Evolutionary conservation across 2,113 vertebrate genomes (phyloP).

Genomic region (Ceyx margarethae): DNA sequence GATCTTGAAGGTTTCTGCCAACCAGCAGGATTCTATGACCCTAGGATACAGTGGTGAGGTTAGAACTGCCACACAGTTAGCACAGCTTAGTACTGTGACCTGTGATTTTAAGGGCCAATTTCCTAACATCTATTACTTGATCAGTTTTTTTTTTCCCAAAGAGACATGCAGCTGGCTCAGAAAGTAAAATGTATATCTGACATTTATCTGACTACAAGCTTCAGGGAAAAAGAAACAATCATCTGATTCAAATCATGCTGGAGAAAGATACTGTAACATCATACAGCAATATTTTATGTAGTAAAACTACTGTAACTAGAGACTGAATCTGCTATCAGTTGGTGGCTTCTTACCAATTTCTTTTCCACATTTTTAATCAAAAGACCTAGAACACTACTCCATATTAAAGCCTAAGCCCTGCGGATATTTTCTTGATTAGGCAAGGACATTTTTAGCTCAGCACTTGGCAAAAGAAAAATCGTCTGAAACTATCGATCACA

Average conservation of each 20-base stretch:
- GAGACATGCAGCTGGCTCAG: background rate
- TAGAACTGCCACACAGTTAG: background rate
- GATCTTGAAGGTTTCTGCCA: no score
- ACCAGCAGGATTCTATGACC: no score
- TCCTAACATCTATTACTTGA: background rate
- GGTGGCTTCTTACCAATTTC: background rate
- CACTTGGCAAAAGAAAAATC: slow-evolving; percentile 34
- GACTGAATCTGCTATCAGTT: background rate
- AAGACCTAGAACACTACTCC: background rate
- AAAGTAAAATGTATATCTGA: background rate
- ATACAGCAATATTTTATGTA: background rate
- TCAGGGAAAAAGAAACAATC: background rate
- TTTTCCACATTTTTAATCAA: background rate
- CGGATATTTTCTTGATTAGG: background rate
- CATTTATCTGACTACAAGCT: background rate
- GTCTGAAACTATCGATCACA: background rate
- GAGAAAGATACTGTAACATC: background rate
- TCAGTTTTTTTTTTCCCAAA: background rate
- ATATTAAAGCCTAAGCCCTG: background rate
- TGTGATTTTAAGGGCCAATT: background rate
- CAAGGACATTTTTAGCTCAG: slow-evolving; percentile 11
- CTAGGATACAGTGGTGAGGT: background rate
- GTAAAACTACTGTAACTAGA: background rate
- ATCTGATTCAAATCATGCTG: background rate
- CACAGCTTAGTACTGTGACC: no score